A percentile compares a stretch with the other conserved stretches of the same genome.
Evolutionary conservation across 2,888 invertebrate genomes (phyloP).

Genomic region (Diadromus collaris): DNA sequence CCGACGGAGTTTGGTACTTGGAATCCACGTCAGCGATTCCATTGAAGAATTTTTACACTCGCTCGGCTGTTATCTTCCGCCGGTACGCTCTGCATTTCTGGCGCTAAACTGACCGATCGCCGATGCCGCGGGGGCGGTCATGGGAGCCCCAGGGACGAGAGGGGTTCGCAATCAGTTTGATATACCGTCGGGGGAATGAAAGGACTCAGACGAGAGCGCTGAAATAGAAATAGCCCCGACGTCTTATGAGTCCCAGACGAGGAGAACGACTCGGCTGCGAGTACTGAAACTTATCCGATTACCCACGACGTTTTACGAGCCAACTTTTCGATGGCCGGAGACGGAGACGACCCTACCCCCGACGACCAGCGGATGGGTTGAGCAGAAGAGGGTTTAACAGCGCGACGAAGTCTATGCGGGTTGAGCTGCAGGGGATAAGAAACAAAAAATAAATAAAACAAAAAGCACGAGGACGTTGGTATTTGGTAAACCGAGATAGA

Average conservation of each 20-base stretch:
- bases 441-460: neutral
- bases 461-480: conserved; percentile 11
- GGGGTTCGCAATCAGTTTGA: conserved; percentile 20
- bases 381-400: conserved; percentile 27
- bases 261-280: conserved; percentile 24
- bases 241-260: conserved; percentile 17
- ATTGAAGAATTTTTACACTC: conserved; percentile 6
- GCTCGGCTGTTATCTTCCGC: neutral
- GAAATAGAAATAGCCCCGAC: conserved; percentile 28
- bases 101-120: conserved; percentile 7
- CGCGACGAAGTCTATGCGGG: conserved; percentile 18
- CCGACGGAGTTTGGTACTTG: neutral
- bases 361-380: conserved; percentile 6
- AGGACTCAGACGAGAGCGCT: conserved; percentile 22
- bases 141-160: neutral
- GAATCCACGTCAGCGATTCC: conserved; percentile 9
- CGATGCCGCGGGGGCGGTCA: neutral
- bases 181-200: conserved; percentile 8
- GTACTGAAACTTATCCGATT: conserved; percentile 56
- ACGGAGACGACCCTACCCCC: neutral
- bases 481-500: conserved; percentile 29
- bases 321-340: conserved; percentile 46
- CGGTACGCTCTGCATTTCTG: neutral
- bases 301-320: conserved; percentile 58
- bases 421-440: neutral